Percentiles rank a stretch among this genome's conserved stretches.
phyloP scores from a whole-genome alignment of 2,113 vertebrate genomes.

The Scartelaos histophorus region DNA sequence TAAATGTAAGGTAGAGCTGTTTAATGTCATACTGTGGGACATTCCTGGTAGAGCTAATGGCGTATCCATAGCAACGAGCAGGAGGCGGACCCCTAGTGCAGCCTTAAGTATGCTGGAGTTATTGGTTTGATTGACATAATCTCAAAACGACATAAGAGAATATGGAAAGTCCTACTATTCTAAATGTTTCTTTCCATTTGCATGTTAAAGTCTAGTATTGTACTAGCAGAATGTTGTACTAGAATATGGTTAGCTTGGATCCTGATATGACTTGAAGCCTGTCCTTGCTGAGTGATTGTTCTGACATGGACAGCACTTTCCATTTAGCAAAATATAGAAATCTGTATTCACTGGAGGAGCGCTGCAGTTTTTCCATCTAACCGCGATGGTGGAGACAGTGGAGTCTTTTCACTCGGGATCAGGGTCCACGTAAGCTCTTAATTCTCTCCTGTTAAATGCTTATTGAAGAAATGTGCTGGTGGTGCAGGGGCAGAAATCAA shows the following conservation, averaged over 20 bases:
- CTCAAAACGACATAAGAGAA: background rate
- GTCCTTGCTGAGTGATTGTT: slow-evolving; percentile 6
- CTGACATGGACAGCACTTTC: background rate
- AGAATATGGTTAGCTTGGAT: background rate
- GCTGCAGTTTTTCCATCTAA: slow-evolving; percentile 48
- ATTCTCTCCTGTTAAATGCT: slow-evolving; percentile 71
- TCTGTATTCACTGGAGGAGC: slow-evolving; percentile 36
- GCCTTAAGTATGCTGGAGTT: too few species aligned
- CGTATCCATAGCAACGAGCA: too few species aligned
- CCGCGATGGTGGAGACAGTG: slow-evolving; percentile 57
- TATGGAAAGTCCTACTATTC: background rate
- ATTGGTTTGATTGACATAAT: background rate
- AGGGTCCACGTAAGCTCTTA: slow-evolving; percentile 70
- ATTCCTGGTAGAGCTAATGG: too few species aligned
- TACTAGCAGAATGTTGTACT: background rate
- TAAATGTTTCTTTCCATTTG: background rate
- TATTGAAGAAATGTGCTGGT: slow-evolving; percentile 71
- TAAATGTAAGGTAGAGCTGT: too few species aligned
- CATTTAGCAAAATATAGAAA: slow-evolving; percentile 35
- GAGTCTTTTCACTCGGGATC: slow-evolving; percentile 68
- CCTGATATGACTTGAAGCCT: background rate
- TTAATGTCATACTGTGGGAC: too few species aligned
- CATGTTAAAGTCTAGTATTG: background rate
- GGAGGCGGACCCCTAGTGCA: too few species aligned
- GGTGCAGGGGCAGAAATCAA: slow-evolving; percentile 67